Evolutionary conservation across 2,113 vertebrate genomes (phyloP).

Genomic region (Ailurus styani): DNA sequence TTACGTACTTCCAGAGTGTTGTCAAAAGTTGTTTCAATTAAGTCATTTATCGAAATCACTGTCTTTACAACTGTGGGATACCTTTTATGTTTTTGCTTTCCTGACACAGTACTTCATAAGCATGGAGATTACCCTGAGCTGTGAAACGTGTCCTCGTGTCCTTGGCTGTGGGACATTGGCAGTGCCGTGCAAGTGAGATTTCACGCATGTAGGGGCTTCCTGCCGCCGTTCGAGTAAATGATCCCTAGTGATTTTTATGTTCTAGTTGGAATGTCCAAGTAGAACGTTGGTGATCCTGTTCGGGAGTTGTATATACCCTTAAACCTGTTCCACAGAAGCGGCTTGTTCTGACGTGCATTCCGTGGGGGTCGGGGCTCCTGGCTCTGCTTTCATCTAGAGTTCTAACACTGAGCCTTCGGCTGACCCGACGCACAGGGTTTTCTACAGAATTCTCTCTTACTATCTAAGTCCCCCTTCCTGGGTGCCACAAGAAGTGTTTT

Average conservation of each 20-base stretch:
- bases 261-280: not conserved
- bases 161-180: not conserved
- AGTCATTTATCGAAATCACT: not conserved
- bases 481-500: not conserved
- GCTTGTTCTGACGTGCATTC: not conserved
- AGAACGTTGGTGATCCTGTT: not conserved
- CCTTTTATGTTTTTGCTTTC: not conserved
- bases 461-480: not conserved
- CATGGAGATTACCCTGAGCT: not conserved
- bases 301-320: not conserved
- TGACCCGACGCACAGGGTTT: rapidly evolving
- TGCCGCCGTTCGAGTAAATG: not conserved
- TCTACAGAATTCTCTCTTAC: not conserved
- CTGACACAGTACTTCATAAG: not conserved
- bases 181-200: not conserved
- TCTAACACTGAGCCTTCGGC: rapidly evolving
- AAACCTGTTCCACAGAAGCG: too few relatives aligned
- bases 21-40: not conserved
- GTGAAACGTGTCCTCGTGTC: not conserved
- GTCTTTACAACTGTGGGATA: not conserved
- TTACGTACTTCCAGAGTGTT: rapidly evolving
- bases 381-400: not conserved
- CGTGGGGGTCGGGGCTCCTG: not conserved
- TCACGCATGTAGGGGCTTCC: rapidly evolving
- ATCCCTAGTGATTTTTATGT: not conserved